Percentiles rank a stretch among this genome's conserved stretches.
phyloP scores from a whole-genome alignment of 2,797 vertebrate genomes.

The Sebastes jordani region DNA sequence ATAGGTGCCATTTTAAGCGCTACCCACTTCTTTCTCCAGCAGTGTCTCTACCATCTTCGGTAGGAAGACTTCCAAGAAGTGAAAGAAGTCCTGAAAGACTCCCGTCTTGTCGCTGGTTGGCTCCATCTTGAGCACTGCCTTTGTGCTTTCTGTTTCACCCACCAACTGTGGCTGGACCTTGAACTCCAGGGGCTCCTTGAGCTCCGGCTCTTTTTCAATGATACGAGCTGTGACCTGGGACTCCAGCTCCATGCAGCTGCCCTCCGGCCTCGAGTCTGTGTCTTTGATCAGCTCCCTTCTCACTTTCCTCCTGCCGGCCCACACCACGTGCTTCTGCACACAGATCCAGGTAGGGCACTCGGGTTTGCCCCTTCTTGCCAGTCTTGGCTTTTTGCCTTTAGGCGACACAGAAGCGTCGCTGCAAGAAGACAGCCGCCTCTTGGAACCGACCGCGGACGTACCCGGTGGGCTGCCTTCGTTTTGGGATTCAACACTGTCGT shows the following conservation, averaged over 20 bases:
- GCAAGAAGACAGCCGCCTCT: slow-evolving; percentile 66
- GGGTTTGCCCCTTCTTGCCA: slow-evolving; percentile 25
- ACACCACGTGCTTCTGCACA: slow-evolving; percentile 82
- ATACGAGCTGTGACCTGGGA: slow-evolving; percentile 84
- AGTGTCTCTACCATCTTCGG: slow-evolving; percentile 81
- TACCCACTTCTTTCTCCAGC: slow-evolving; percentile 47
- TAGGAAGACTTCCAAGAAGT: slow-evolving; percentile 82
- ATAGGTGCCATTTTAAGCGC: neutral
- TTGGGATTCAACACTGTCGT: slow-evolving; percentile 32
- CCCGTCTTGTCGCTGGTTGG: slow-evolving; percentile 65
- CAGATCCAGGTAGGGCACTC: slow-evolving; percentile 76
- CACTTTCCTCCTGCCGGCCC: slow-evolving; percentile 88
- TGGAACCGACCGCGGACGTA: slow-evolving; percentile 45
- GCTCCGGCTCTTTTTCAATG: slow-evolving; percentile 59
- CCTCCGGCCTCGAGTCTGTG: slow-evolving; percentile 43
- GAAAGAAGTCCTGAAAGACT: slow-evolving; percentile 87
- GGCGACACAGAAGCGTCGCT: slow-evolving; percentile 45
- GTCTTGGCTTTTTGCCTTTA: slow-evolving; percentile 59
- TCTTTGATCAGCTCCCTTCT: slow-evolving; percentile 85
- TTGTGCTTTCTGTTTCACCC: slow-evolving; percentile 73
- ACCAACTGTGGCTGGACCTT: slow-evolving; percentile 66
- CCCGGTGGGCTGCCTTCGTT: slow-evolving; percentile 24
- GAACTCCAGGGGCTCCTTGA: slow-evolving; percentile 80
- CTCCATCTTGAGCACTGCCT: slow-evolving; percentile 72
- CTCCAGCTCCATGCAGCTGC: slow-evolving; percentile 82